Evolutionary conservation across 35 echinoderm and acorn worm genomes (phyloP).

Genomic region (Heliocidaris erythrogramma): DNA sequence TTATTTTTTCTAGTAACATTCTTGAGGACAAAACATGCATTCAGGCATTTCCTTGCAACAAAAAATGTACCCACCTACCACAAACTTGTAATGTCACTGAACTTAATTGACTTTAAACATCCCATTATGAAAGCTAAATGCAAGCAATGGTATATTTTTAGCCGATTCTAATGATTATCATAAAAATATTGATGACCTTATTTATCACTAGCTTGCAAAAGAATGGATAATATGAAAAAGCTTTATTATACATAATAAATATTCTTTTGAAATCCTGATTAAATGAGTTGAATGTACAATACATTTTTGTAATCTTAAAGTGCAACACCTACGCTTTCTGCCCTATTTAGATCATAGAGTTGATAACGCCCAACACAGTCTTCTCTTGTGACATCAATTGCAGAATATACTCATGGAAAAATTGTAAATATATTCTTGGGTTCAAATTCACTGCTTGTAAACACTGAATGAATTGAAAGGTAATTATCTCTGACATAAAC

Average conservation of each 20-base stretch:
- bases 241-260: neutral
- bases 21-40: too few species aligned
- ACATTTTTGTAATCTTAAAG: neutral
- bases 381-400: neutral
- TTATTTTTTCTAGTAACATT: too few species aligned
- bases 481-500: neutral
- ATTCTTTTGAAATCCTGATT: neutral
- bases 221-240: neutral
- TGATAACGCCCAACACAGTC: neutral
- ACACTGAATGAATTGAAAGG: neutral
- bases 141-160: neutral
- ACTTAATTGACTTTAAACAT: neutral
- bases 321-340: neutral
- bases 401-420: neutral
- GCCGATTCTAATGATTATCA: neutral
- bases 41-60: too few species aligned
- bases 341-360: neutral
- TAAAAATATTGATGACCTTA: neutral
- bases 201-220: neutral
- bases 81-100: neutral
- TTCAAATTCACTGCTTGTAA: neutral
- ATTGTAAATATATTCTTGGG: neutral
- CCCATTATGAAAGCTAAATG: neutral
- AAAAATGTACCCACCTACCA: too few species aligned
- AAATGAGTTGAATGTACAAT: neutral